Conservation (phyloP, 2,797 vertebrate species). For the Halcyon smyrnensis region DNA sequence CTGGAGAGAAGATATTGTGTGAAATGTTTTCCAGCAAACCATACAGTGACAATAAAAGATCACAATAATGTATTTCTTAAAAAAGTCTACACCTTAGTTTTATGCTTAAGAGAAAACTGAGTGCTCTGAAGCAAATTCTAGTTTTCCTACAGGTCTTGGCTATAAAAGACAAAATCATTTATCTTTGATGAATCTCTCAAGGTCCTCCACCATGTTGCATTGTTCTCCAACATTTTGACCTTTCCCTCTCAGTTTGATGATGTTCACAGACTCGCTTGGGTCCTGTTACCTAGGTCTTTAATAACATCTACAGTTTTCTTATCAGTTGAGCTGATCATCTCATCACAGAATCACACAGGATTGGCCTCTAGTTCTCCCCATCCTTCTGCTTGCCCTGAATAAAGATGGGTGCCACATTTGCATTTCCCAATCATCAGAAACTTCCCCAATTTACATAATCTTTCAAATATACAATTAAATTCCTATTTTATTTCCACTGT, state of each 20-base stretch:
- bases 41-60: neutral
- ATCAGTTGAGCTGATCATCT: neutral
- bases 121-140: neutral
- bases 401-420: neutral
- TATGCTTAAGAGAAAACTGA: neutral
- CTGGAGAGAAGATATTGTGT: rapidly evolving
- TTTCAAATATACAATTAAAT: neutral
- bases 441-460: neutral
- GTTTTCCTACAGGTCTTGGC: neutral
- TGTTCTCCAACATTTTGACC: neutral
- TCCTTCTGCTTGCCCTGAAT: neutral
- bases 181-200: neutral
- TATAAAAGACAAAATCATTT: neutral
- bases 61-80: neutral
- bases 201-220: neutral
- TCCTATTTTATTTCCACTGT: neutral
- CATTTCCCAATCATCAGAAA: neutral
- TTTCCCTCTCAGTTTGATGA: neutral
- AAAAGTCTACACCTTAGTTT: neutral
- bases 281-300: neutral
- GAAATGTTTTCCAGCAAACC: conserved; percentile 14
- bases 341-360: too few species aligned
- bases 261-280: neutral
- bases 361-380: rapidly evolving
- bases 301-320: neutral